These are phyloP conservation scores for Trileptium ribeirensis DNA, from an alignment of 2,888 invertebrate genomes.

Conservation along the genomic window DNA sequence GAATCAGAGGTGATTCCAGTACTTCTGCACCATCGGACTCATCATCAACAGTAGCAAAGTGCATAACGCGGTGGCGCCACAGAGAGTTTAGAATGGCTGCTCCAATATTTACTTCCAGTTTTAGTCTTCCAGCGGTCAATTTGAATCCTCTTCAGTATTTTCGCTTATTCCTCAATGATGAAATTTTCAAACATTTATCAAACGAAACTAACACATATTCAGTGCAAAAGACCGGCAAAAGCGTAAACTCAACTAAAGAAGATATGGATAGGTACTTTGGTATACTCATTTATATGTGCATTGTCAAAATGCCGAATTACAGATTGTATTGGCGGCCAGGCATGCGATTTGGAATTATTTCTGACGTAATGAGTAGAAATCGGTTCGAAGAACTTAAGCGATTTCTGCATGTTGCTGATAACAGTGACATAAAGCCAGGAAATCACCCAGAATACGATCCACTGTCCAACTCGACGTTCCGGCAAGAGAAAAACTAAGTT, in stretches of 20 bases:
- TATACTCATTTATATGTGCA: neutral
- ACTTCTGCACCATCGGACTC: too few species aligned
- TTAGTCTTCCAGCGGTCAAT: neutral
- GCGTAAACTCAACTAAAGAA: neutral
- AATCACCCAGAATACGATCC: slow-evolving; percentile 17
- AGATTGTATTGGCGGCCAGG: neutral
- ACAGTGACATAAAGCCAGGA: neutral
- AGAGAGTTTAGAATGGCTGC: neutral
- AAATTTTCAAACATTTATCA: neutral
- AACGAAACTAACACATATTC: slow-evolving; percentile 8
- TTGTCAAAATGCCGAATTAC: neutral
- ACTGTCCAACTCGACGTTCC: too few species aligned
- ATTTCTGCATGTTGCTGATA: neutral
- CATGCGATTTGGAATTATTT: neutral
- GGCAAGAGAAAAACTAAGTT: too few species aligned
- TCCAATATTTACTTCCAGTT: neutral
- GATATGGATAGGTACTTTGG: neutral
- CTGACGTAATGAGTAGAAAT: neutral
- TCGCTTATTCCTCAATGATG: neutral
- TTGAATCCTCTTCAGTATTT: neutral
- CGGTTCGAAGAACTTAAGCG: slow-evolving; percentile 10
- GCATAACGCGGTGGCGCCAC: neutral
- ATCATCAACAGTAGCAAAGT: too few species aligned
- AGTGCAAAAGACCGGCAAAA: neutral
- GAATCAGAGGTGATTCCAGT: too few species aligned